Evolutionary conservation across 2,888 invertebrate species (phyloP).

Genomic region (Diaperis boleti): DNA sequence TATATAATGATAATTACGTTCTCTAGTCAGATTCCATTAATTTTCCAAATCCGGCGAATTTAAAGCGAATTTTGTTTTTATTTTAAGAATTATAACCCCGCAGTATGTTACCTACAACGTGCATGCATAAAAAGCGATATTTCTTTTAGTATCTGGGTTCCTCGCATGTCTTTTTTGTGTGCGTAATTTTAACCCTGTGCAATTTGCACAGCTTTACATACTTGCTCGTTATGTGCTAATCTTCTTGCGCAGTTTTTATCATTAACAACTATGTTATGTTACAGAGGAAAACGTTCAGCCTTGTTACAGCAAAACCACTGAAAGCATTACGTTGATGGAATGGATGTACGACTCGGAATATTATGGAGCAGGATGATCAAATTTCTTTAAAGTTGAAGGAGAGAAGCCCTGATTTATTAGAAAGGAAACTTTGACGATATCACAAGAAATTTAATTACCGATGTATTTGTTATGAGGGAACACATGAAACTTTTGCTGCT

Average conservation of each 20-base stretch:
- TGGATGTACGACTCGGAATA: slow-evolving; percentile 1
- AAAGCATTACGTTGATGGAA: slow-evolving; percentile 7
- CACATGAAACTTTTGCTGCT: slow-evolving; percentile 23
- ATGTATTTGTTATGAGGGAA: slow-evolving; percentile 26
- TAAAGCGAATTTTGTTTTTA: slow-evolving; percentile 25
- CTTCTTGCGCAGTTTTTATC: slow-evolving; percentile 26
- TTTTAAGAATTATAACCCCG: slow-evolving; percentile 29
- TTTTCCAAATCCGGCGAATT: slow-evolving; percentile 29
- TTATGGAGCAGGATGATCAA: slow-evolving; percentile 15
- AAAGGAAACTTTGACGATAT: slow-evolving; percentile 27
- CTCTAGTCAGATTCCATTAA: slow-evolving; percentile 16
- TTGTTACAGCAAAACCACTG: background rate
- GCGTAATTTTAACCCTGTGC: slow-evolving; percentile 34
- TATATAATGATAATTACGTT: slow-evolving; percentile 57
- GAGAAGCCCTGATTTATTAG: slow-evolving; percentile 24
- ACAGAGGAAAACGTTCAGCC: background rate
- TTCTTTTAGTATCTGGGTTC: slow-evolving; percentile 13
- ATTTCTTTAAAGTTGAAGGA: slow-evolving; percentile 21
- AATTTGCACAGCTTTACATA: slow-evolving; percentile 29
- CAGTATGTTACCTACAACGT: slow-evolving; percentile 24
- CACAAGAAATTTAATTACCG: slow-evolving; percentile 30
- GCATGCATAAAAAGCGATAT: slow-evolving; percentile 18
- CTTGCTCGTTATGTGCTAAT: slow-evolving; percentile 25
- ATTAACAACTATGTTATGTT: slow-evolving; percentile 20
- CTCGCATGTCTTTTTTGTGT: slow-evolving; percentile 3